Evolutionary conservation across 2,113 vertebrate genomes (phyloP).

Genomic region (Peromyscus leucopus): DNA sequence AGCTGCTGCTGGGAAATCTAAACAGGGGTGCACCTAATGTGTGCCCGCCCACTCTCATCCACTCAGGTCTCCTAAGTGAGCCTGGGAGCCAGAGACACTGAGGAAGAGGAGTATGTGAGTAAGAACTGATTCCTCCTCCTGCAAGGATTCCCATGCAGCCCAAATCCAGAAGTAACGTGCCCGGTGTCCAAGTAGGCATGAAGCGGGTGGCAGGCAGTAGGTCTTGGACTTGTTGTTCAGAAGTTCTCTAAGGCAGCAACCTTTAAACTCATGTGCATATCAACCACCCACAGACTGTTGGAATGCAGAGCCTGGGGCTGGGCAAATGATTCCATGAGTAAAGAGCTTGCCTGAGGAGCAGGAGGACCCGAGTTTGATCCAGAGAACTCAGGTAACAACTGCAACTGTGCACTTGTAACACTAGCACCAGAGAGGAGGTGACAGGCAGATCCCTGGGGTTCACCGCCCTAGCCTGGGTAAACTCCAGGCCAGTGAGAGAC

Average conservation of each 20-base stretch:
- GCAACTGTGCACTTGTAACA: no score
- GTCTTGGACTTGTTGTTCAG: not conserved
- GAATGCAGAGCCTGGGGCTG: not conserved
- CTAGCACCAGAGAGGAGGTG: no score
- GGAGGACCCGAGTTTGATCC: not conserved
- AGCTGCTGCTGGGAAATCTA: not conserved
- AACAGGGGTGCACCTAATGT: not conserved
- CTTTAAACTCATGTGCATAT: not conserved
- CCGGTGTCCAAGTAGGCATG: not conserved
- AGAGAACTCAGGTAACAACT: not conserved
- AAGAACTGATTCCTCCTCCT: not conserved
- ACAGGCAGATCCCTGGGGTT: not conserved
- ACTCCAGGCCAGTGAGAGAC: not conserved
- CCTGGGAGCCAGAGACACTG: not conserved
- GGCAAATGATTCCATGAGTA: not conserved
- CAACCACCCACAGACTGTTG: not conserved
- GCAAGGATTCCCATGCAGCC: not conserved
- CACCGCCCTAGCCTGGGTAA: not conserved
- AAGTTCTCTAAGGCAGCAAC: not conserved
- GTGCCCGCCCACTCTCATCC: not conserved
- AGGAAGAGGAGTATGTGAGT: not conserved
- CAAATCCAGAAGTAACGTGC: not conserved
- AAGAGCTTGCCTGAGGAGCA: not conserved
- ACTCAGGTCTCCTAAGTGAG: conserved; percentile 12
- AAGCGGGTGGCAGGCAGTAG: not conserved